A percentile compares a stretch with the other conserved stretches of the same genome.
phyloP scores from a whole-genome alignment of 2,888 invertebrate genomes.

The Clistopyga incitator region DNA sequence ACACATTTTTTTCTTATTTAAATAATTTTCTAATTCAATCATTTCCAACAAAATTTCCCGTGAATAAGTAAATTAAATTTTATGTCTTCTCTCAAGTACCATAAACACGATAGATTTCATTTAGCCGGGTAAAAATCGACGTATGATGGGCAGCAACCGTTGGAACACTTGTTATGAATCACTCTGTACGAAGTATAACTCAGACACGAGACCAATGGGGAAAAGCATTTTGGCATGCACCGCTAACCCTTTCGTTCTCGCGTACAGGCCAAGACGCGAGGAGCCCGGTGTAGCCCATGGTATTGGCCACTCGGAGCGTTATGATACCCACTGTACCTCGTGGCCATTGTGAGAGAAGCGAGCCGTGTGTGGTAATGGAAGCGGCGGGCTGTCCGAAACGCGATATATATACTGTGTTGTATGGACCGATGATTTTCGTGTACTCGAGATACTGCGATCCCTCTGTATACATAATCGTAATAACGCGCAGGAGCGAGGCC shows the following conservation, averaged over 20 bases:
- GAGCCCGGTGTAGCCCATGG: slow-evolving; percentile 55
- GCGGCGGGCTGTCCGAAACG: slow-evolving; percentile 55
- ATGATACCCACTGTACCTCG: slow-evolving; percentile 49
- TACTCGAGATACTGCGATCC: slow-evolving; percentile 53
- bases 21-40: too few species aligned
- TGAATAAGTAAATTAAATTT: too few species aligned
- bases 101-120: too few species aligned
- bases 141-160: not conserved
- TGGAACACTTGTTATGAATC: slow-evolving; percentile 39
- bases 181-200: slow-evolving; percentile 45
- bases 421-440: slow-evolving; percentile 64
- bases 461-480: slow-evolving; percentile 59
- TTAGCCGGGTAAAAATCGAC: not conserved
- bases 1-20: too few species aligned
- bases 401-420: slow-evolving; percentile 43
- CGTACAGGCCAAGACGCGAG: slow-evolving; percentile 65
- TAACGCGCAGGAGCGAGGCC: slow-evolving; percentile 53
- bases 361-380: slow-evolving; percentile 49
- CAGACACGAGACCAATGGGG: slow-evolving; percentile 41
- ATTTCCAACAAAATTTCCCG: too few species aligned
- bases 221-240: slow-evolving; percentile 77
- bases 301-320: slow-evolving; percentile 65
- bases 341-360: slow-evolving; percentile 60
- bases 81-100: too few species aligned
- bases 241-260: slow-evolving; percentile 78